Conservation (phyloP, 37 sponge, comb jelly and placozoan genomes). For the Crambe crambe region DNA sequence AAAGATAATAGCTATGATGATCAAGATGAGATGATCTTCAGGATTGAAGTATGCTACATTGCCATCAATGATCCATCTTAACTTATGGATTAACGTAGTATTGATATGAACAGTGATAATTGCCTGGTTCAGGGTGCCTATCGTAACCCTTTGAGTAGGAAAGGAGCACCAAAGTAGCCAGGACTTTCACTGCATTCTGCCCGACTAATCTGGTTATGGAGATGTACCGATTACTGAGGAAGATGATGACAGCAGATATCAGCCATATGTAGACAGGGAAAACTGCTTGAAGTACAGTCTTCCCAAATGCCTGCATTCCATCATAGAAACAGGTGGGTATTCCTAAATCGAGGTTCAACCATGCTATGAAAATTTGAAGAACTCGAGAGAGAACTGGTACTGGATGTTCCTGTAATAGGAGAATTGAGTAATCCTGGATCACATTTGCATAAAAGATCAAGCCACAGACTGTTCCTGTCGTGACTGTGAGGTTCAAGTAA, state of each 20-base stretch:
- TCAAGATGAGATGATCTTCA: neutral
- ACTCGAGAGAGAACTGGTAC: neutral
- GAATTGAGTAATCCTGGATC: neutral
- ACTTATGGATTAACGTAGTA: neutral
- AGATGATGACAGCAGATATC: neutral
- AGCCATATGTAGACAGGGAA: constrained; percentile 43
- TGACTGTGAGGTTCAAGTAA: constrained; percentile 43
- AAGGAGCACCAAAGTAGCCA: constrained; percentile 17
- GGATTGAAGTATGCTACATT: constrained; percentile 20
- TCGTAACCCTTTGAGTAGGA: constrained; percentile 12
- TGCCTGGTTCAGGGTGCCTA: neutral
- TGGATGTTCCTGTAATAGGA: constrained; percentile 7
- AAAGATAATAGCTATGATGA: neutral
- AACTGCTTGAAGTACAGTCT: neutral
- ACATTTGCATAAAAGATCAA: constrained; percentile 44
- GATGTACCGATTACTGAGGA: neutral
- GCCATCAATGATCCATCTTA: constrained; percentile 20
- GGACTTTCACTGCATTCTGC: constrained; percentile 15
- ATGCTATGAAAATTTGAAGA: neutral
- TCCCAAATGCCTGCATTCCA: constrained; percentile 42
- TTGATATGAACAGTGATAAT: neutral
- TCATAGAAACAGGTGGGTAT: constrained; percentile 29
- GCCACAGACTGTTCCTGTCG: constrained; percentile 51
- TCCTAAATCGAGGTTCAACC: constrained; percentile 20
- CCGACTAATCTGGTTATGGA: neutral